These are phyloP conservation scores for Luperina nickerlii DNA, from an alignment of 2,888 invertebrate species.

Conservation along the genomic window DNA sequence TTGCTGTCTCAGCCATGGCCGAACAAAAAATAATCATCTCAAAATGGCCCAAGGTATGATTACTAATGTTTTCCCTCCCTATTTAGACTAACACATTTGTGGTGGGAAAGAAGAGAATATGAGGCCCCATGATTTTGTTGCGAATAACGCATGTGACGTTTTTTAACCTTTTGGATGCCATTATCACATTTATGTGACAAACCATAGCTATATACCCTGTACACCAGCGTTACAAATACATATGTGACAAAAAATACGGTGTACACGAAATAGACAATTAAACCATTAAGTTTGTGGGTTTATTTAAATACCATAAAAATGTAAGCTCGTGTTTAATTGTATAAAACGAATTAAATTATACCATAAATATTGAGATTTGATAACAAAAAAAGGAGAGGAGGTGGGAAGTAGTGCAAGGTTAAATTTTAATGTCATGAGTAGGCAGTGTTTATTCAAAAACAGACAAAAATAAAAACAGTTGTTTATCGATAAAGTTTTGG, in stretches of 20 bases:
- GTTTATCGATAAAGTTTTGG: not conserved
- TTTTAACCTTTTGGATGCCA: not conserved
- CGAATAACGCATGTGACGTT: not conserved
- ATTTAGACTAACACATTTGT: not conserved
- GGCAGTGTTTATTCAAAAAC: not conserved
- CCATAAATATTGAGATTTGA: not conserved
- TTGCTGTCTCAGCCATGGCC: conserved; percentile 42
- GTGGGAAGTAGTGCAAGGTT: not conserved
- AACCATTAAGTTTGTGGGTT: not conserved
- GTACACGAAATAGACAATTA: not conserved
- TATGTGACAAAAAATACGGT: not conserved
- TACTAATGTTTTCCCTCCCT: not conserved
- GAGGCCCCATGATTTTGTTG: not conserved
- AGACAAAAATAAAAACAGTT: not conserved
- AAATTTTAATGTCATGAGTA: not conserved
- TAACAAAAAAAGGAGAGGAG: not conserved
- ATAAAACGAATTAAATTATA: not conserved
- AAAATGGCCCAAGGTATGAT: conserved; percentile 5
- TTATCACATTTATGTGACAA: not conserved
- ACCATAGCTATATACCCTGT: not conserved
- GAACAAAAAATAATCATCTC: conserved; percentile 20
- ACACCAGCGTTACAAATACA: not conserved
- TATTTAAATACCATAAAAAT: not conserved
- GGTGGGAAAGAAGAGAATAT: not conserved
- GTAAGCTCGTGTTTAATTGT: not conserved